These are phyloP conservation scores for Saccostrea echinata DNA, from an alignment of 1,140 invertebrate species.

Conservation along the genomic window DNA sequence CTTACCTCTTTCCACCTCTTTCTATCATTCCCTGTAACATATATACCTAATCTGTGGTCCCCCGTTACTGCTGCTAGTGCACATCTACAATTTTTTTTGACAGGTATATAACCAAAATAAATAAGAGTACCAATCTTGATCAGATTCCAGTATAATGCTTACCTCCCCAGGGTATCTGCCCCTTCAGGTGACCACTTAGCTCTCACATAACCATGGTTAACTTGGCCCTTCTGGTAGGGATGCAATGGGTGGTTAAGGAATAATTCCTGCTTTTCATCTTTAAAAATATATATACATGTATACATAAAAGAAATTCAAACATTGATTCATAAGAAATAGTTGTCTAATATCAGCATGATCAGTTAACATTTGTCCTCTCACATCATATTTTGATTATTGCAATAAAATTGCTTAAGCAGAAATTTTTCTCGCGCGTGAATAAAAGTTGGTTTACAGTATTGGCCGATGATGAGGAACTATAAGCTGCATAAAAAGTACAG, in stretches of 20 bases:
- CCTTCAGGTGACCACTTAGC: not conserved
- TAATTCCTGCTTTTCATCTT: conserved; percentile 1
- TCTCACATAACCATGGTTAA: not conserved
- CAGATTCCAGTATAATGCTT: not conserved
- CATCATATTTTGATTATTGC: too few species aligned
- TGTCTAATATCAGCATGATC: too few species aligned
- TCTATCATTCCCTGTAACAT: conserved; percentile 7
- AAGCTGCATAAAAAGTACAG: too few species aligned
- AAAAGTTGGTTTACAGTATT: too few species aligned
- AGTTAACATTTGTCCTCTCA: too few species aligned
- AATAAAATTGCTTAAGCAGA: too few species aligned
- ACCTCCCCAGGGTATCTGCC: not conserved
- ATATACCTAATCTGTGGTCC: not conserved
- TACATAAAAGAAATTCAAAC: not conserved
- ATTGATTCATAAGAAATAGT: not conserved
- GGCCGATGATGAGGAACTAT: too few species aligned
- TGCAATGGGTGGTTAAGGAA: conserved; percentile 26
- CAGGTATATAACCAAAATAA: not conserved
- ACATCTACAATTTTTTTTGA: not conserved
- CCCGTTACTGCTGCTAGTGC: not conserved
- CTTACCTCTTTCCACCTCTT: not conserved
- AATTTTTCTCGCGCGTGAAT: too few species aligned
- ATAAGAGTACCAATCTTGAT: too few species aligned
- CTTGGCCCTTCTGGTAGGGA: not conserved
- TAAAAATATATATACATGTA: not conserved